Base-by-base conservation (phyloP, 92 coral and sea anemone species). In the Porites divaricata region DNA sequence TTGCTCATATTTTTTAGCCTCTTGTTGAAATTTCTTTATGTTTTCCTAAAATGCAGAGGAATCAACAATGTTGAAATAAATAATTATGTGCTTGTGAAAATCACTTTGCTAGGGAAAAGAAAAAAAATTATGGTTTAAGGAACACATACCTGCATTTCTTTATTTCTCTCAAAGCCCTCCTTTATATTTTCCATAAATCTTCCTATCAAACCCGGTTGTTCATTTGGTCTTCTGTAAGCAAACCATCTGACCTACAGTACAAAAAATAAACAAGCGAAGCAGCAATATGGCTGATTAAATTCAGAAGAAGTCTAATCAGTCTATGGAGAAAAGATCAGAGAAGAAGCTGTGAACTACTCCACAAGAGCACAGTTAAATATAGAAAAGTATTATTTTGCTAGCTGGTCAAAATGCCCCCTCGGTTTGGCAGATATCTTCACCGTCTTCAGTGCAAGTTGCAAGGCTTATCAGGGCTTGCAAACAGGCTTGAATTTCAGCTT, bases 131-230 rank as follows among this genome's bases (percentile, higher is more conserved):
- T 15, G 8, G n/a, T 16, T 51, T 1, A 15, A 23, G 28, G 63
- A 51, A 26, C 19, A 53, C 74, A 58, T 81, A 95, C 98, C 89
- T 96, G 99, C 99, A 96, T 96, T 77, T 96, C 98, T 77, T 96
- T 96, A 80, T 96, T 95, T 76, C 97, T 76, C 51, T 93, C 90
- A 66, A 96, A 89, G 11, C 99, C 99, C 52, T 96, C 94, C 67
- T 92, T 96, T 69, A 96, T 81, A 83, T 96, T 96, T 64, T 96
- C 98, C 64, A 96, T 91, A 83, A 96, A 95, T 70, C 93, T 84
- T 80, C 99, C 99, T 72, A 95, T 67, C 50, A 96, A 86, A 1
- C 99, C 98, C 13, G 98, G 98, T 67, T 93, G 96, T 72, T 93
- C 87, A 66, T 94, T 90, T 68, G 94, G 97, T 56, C 95, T 65